Percentiles rank a stretch among this genome's conserved stretches.
phyloP scores from a whole-genome alignment of 2,797 vertebrate species.

The Pangasius mekongensis region DNA sequence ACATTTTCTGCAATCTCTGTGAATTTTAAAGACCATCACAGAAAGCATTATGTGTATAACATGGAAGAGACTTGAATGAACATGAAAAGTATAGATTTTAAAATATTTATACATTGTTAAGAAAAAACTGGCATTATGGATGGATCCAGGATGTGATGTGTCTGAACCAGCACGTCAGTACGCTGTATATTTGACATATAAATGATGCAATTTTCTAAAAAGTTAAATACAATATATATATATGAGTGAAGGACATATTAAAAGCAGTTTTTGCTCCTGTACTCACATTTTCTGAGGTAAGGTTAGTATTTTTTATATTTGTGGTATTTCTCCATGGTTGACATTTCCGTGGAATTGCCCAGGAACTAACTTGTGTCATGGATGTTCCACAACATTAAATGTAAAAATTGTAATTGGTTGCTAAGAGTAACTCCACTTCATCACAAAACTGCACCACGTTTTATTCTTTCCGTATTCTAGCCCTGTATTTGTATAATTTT shows the following conservation, averaged over 20 bases:
- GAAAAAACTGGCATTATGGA: not conserved
- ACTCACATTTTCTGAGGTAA: not conserved
- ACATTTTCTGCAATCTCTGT: not conserved
- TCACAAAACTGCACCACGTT: not conserved
- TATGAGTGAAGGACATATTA: not conserved
- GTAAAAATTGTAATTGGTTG: not conserved
- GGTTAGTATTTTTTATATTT: not conserved
- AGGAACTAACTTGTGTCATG: too few species aligned
- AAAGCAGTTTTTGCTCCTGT: not conserved
- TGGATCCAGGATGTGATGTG: not conserved
- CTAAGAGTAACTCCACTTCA: not conserved
- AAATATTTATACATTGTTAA: not conserved
- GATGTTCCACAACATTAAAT: not conserved
- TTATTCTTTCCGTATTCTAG: constrained; percentile 2
- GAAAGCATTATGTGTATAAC: not conserved
- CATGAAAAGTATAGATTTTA: not conserved
- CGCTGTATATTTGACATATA: not conserved
- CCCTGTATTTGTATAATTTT: not conserved
- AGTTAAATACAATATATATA: too few species aligned
- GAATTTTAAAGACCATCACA: not conserved
- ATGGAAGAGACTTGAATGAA: not conserved
- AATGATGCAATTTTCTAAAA: not conserved
- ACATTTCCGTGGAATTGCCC: not conserved
- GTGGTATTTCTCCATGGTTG: not conserved
- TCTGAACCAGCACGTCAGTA: not conserved